A percentile compares a stretch with the other conserved stretches of the same genome.
phyloP scores from a whole-genome alignment of 2,797 vertebrate genomes.

The Pantherophis vulpinus region DNA sequence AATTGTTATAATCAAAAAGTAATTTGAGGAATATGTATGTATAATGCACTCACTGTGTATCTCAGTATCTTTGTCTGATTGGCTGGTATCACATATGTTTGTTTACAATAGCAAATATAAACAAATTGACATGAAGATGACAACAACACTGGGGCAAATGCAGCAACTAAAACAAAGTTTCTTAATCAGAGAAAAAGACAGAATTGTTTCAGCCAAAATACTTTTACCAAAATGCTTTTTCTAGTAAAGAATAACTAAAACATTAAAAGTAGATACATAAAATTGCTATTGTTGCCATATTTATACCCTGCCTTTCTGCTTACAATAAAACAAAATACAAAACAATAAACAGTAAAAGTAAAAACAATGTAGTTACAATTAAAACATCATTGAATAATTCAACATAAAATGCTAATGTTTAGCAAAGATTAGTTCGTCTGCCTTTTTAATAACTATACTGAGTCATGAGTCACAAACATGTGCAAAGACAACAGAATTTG shows the following conservation, averaged over 20 bases:
- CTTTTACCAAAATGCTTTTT: background rate
- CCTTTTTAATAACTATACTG: background rate
- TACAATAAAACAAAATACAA: background rate
- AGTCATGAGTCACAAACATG: background rate
- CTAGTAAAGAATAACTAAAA: background rate
- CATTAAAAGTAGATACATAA: background rate
- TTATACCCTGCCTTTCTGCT: background rate
- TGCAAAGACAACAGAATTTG: background rate
- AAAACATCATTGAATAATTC: background rate
- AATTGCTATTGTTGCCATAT: background rate
- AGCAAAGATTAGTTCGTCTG: background rate
- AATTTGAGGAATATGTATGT: background rate
- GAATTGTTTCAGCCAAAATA: background rate
- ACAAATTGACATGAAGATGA: background rate
- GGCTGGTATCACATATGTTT: background rate
- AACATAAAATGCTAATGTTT: background rate
- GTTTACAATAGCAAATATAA: background rate
- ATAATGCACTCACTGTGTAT: background rate
- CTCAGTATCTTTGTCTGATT: background rate
- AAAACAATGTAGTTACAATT: background rate
- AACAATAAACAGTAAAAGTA: background rate
- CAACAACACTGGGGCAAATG: background rate
- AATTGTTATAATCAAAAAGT: background rate
- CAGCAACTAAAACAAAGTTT: background rate
- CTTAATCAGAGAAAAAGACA: background rate